These are phyloP conservation scores for Spialia ferax DNA, from an alignment of 2,888 invertebrate species.

Conservation along the genomic window DNA sequence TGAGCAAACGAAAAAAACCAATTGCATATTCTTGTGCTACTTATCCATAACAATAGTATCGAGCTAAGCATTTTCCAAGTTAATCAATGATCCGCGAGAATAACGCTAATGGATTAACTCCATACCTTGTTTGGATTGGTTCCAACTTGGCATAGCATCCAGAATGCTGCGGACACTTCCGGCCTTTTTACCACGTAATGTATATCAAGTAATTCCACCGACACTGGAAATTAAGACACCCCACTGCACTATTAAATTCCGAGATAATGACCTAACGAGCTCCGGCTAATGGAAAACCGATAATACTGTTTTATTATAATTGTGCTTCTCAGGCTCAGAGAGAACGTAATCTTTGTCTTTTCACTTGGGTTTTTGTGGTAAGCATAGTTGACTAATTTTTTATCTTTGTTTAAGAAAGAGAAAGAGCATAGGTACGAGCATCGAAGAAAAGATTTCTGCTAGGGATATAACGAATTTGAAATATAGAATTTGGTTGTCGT, in stretches of 20 bases:
- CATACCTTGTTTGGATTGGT: constrained; percentile 41
- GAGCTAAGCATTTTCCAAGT: not conserved
- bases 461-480: no score
- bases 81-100: constrained; percentile 27
- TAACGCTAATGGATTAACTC: constrained; percentile 26
- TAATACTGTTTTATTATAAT: constrained; percentile 18
- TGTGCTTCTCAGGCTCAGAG: not conserved
- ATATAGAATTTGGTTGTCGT: no score
- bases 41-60: not conserved
- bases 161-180: constrained; percentile 35
- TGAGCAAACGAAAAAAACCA: no score
- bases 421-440: no score
- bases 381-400: not conserved
- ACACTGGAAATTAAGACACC: constrained; percentile 31
- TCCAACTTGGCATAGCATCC: constrained; percentile 41
- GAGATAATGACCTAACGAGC: constrained; percentile 37
- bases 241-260: constrained; percentile 33
- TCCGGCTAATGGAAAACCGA: constrained; percentile 35
- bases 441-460: no score
- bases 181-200: constrained; percentile 42
- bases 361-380: not conserved
- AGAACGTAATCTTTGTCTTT: not conserved
- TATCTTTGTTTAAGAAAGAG: no score
- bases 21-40: no score
- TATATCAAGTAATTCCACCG: constrained; percentile 34